phyloP scores from a whole-genome alignment of 2,113 vertebrate genomes.

The Gobius niger region DNA sequence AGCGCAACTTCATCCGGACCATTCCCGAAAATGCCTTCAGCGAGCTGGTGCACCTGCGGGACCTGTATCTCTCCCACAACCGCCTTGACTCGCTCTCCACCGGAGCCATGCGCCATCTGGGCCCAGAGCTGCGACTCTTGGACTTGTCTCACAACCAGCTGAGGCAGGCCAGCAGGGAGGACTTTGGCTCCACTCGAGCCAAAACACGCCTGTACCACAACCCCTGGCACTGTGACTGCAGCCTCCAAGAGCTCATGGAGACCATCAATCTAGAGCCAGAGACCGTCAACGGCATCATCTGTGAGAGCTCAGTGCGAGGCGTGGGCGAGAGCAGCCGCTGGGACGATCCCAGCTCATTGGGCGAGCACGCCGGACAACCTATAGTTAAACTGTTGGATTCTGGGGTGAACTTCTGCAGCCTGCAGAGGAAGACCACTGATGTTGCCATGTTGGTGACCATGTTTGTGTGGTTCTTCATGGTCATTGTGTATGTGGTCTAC shows the following conservation, averaged over 20 bases:
- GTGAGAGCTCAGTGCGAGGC: constrained; percentile 72
- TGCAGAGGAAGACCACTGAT: constrained; percentile 72
- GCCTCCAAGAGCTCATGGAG: constrained; percentile 79
- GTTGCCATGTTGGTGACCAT: constrained; percentile 79
- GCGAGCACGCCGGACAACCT: constrained; percentile 70
- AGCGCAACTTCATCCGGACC: constrained; percentile 77
- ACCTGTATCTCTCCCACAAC: constrained; percentile 80
- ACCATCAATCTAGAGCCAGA: constrained; percentile 74
- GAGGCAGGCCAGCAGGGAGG: constrained; percentile 66
- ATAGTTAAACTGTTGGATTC: constrained; percentile 74
- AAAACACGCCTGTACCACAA: constrained; percentile 79
- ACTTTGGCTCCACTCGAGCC: constrained; percentile 71
- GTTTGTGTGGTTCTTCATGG: constrained; percentile 79
- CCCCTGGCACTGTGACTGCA: constrained; percentile 81
- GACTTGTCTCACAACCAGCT: constrained; percentile 80
- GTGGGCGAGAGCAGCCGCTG: constrained; percentile 73
- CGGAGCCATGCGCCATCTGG: constrained; percentile 72
- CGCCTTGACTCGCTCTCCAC: constrained; percentile 74
- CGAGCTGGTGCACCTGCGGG: constrained; percentile 71
- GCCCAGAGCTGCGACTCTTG: constrained; percentile 71
- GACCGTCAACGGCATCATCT: constrained; percentile 77
- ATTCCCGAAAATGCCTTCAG: constrained; percentile 73
- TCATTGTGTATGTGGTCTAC: constrained; percentile 79
- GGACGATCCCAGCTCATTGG: constrained; percentile 69
- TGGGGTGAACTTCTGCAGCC: constrained; percentile 77